These are phyloP conservation scores for Chrosomus eos DNA, from an alignment of 2,797 vertebrate genomes.

Conservation along the genomic window DNA sequence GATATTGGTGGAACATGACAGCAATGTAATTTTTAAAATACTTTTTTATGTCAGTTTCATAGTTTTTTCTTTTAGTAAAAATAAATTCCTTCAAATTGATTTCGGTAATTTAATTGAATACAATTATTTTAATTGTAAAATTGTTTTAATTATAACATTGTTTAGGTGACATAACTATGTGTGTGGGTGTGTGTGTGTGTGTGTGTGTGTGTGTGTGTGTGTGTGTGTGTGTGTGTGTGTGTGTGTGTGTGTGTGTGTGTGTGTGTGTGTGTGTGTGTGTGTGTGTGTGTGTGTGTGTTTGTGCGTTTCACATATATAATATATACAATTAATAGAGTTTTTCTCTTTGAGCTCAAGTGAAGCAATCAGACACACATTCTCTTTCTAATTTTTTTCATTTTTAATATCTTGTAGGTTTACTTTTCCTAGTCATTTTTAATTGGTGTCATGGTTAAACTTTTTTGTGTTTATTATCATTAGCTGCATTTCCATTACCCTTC, in stretches of 20 bases:
- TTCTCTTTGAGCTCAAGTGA: no score
- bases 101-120: constrained; percentile 16
- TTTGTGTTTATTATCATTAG: neutral
- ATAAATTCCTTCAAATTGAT: constrained; percentile 50
- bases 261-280: neutral
- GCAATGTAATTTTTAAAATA: constrained; percentile 62
- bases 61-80: neutral
- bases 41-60: neutral
- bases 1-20: constrained; percentile 33
- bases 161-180: neutral
- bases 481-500: no score
- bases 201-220: no score
- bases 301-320: no score
- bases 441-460: no score
- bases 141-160: no score
- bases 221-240: no score
- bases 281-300: no score
- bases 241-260: no score
- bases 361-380: no score
- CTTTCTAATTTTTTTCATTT: no score
- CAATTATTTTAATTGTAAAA: neutral
- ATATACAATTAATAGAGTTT: no score
- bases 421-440: neutral
- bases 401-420: neutral
- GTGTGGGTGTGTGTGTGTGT: neutral